Evolutionary conservation across 2,888 invertebrate genomes (phyloP).

Genomic region (Drosophila ezoana): DNA sequence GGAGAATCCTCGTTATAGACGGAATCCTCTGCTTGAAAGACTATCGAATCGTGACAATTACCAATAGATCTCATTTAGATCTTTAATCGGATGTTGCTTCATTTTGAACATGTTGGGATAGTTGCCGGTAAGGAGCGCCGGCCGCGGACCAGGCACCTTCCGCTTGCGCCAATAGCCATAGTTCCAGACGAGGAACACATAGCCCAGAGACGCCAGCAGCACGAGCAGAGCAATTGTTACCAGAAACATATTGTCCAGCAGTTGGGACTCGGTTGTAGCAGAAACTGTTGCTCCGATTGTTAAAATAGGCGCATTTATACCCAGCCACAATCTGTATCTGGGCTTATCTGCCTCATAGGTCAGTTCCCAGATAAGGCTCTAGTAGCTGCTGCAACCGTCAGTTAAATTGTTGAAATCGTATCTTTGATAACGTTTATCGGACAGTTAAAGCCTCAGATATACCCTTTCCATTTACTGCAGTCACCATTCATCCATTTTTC

Average conservation of each 20-base stretch:
- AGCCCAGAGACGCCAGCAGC: conserved; percentile 41
- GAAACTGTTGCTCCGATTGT: background rate
- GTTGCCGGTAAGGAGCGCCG: conserved; percentile 82
- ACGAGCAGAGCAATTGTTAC: conserved; percentile 10
- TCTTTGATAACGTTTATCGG: too few species aligned
- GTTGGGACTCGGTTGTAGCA: background rate
- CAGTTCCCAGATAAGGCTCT: conserved; percentile 9
- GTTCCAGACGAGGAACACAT: conserved; percentile 75
- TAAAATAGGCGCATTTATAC: background rate
- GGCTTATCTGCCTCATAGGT: background rate
- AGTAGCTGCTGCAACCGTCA: too few species aligned
- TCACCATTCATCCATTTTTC: too few species aligned
- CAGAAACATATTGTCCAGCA: background rate
- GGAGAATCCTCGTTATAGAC: too few species aligned
- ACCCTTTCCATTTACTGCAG: too few species aligned
- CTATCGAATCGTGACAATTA: conserved; percentile 44
- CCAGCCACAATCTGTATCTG: background rate
- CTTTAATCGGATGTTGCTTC: conserved; percentile 76
- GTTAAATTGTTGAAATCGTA: too few species aligned
- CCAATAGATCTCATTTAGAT: conserved; percentile 83
- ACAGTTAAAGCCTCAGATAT: too few species aligned
- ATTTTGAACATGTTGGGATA: conserved; percentile 69
- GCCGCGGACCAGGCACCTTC: conserved; percentile 82
- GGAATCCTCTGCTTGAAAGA: rapidly evolving
- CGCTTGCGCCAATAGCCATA: conserved; percentile 83